Base-by-base conservation (phyloP, 2,113 vertebrate species). In the Rhabdornis inornatus region DNA sequence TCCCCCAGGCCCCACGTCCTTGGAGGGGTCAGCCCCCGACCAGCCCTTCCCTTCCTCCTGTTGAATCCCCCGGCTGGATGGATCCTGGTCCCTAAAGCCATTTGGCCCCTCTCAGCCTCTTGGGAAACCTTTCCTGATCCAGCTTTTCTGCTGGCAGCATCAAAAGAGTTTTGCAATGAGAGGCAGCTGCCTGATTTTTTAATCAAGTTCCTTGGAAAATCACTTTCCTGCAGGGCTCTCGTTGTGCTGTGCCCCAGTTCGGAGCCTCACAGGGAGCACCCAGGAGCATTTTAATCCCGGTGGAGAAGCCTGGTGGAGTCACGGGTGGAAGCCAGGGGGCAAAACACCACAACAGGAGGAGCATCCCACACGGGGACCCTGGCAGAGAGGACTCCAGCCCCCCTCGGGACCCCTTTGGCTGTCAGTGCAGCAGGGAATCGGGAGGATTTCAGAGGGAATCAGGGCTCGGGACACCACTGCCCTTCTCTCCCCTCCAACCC, bases 311-410 rank as follows among this genome's bases (percentile, higher is more conserved):
- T 9, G 61, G 2, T 25, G 87, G 44, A 76, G 52, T 8, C 45
- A 8, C 1, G 0, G 1, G 20, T 4, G 31, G 55, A 21, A 66
- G 10, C 9, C 60, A 21, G 31, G 70, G 50, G 35, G 24, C 1
- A 2, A 44, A 75, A 24, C 10, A 1, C 39, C 7, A 0, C 0
- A 2, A 71, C 50, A 35, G 0, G 1, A 49, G 56, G n/a, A 61
- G 9, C 2, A 1, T 15, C 64, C 35, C 45, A 4, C 35, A 4
- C 0, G 3, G 30, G 11, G n/a, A 71, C 40, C 27, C 33, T 0
- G 0, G 4, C 1, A 1, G 18, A 77, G n/a, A 28, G 22, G 37
- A 23, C 33, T 11, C 19, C 35, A 23, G 81, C 11, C 13, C n/a
- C 22, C 24, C 15, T 6, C 13, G 69, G 50, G 3, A 35, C 17